Evolutionary conservation across 2,888 invertebrate species (phyloP).

Genomic region (Tortrix viridana): DNA sequence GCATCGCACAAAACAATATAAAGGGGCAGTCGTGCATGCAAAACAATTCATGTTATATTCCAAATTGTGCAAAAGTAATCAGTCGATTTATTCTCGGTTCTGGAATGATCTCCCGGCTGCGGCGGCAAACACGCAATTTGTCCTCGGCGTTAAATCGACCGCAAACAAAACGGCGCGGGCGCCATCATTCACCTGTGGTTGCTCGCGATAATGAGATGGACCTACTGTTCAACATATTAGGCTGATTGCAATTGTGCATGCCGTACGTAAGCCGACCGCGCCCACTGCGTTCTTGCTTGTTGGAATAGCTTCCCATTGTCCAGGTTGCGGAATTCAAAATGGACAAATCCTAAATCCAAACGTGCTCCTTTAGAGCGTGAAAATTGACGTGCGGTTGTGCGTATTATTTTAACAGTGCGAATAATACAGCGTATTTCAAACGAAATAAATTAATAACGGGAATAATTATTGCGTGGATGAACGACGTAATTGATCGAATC

Average conservation of each 20-base stretch:
- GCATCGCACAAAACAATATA: constrained; percentile 46
- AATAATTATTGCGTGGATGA: background rate
- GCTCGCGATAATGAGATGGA: constrained; percentile 82
- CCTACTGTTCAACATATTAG: constrained; percentile 82
- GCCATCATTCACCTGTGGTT: constrained; percentile 83
- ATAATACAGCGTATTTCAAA: too few species aligned
- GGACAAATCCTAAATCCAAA: constrained; percentile 13
- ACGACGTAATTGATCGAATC: too few species aligned
- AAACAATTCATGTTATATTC: constrained; percentile 62
- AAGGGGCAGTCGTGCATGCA: constrained; percentile 44
- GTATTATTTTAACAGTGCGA: background rate
- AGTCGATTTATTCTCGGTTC: constrained; percentile 67
- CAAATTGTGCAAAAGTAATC: constrained; percentile 67
- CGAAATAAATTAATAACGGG: too few species aligned
- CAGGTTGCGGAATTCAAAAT: constrained; percentile 39
- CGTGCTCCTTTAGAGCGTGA: constrained; percentile 13
- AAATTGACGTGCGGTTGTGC: background rate
- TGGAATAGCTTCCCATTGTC: constrained; percentile 53
- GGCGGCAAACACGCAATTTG: constrained; percentile 82
- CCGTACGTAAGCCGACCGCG: constrained; percentile 56
- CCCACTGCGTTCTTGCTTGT: constrained; percentile 61
- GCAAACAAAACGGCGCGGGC: constrained; percentile 79
- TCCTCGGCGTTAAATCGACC: constrained; percentile 82
- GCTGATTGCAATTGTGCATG: constrained; percentile 78
- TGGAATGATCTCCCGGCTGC: constrained; percentile 74